Evolutionary conservation across 2,888 invertebrate species (phyloP).

Genomic region (Archips crataeganus): DNA sequence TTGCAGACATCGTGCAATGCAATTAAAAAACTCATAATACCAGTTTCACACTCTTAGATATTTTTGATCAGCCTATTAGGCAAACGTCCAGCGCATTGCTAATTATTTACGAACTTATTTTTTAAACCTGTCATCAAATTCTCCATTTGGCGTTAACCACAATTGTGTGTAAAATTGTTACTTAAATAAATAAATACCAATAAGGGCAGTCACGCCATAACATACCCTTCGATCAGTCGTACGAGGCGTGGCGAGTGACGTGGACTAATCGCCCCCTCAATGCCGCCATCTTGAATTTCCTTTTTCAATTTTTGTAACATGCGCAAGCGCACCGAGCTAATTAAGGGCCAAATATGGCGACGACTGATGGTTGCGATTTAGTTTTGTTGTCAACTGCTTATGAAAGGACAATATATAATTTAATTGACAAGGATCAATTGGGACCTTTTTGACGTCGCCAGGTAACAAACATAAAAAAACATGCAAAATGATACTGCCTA

Average conservation of each 20-base stretch:
- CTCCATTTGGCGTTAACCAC: slow-evolving; percentile 37
- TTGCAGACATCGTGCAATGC: background rate
- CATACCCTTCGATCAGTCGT: slow-evolving; percentile 56
- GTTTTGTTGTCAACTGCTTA: slow-evolving; percentile 1
- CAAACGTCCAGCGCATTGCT: background rate
- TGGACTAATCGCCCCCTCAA: slow-evolving; percentile 71
- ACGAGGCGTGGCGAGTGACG: slow-evolving; percentile 68
- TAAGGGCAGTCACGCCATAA: slow-evolving; percentile 44
- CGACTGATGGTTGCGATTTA: slow-evolving; percentile 1
- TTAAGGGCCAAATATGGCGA: slow-evolving; percentile 46
- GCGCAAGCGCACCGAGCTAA: slow-evolving; percentile 66
- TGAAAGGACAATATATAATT: background rate
- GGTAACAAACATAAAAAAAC: background rate
- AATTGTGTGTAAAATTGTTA: slow-evolving; percentile 21
- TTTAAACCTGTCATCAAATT: slow-evolving; percentile 44
- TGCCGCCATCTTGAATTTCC: slow-evolving; percentile 72
- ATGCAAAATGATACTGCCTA: too few species aligned
- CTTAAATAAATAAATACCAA: slow-evolving; percentile 34
- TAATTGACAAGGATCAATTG: background rate
- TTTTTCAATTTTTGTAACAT: slow-evolving; percentile 59
- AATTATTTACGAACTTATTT: slow-evolving; percentile 25
- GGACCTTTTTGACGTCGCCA: background rate
- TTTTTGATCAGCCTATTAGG: background rate
- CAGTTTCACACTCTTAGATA: background rate
- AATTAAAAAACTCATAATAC: background rate